Conservation (phyloP, 2,888 invertebrate species). For the Epirrita christyi region DNA sequence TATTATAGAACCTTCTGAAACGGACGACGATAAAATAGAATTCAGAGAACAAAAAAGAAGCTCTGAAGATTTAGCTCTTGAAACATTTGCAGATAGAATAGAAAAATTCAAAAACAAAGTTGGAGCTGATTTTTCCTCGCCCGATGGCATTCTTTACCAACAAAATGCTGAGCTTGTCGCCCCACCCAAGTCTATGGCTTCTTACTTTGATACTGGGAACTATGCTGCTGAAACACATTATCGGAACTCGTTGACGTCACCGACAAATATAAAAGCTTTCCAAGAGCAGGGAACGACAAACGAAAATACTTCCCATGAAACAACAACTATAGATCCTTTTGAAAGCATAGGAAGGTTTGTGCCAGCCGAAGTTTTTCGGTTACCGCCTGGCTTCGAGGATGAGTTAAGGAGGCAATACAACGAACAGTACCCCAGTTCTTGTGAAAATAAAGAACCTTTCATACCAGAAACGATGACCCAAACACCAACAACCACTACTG, state of each 20-base stretch:
- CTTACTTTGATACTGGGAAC: slow-evolving; percentile 79
- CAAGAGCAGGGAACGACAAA: slow-evolving; percentile 15
- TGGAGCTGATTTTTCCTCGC: slow-evolving; percentile 4
- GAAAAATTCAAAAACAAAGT: slow-evolving; percentile 63
- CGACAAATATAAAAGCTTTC: slow-evolving; percentile 40
- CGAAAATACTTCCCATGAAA: too few relatives aligned
- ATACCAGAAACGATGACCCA: slow-evolving; percentile 61
- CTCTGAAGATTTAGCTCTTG: slow-evolving; percentile 55
- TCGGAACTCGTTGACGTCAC: slow-evolving; percentile 60
- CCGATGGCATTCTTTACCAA: slow-evolving; percentile 15
- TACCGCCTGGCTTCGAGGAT: slow-evolving; percentile 76
- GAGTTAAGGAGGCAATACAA: slow-evolving; percentile 48
- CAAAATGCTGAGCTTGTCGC: not conserved
- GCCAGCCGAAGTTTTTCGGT: slow-evolving; percentile 31
- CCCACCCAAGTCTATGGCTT: slow-evolving; percentile 65
- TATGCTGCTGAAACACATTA: slow-evolving; percentile 75
- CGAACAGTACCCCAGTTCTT: slow-evolving; percentile 28
- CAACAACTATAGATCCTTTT: not conserved
- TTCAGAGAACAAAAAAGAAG: slow-evolving; percentile 52
- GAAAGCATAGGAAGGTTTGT: not conserved
- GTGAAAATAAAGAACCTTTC: slow-evolving; percentile 27
- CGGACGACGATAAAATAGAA: slow-evolving; percentile 73
- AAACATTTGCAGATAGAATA: slow-evolving; percentile 72
- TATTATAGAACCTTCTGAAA: slow-evolving; percentile 71
- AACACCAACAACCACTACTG: slow-evolving; percentile 44